Evolutionary conservation across 2,888 invertebrate genomes (phyloP).

Genomic region (Neoaliturus tenellus): DNA sequence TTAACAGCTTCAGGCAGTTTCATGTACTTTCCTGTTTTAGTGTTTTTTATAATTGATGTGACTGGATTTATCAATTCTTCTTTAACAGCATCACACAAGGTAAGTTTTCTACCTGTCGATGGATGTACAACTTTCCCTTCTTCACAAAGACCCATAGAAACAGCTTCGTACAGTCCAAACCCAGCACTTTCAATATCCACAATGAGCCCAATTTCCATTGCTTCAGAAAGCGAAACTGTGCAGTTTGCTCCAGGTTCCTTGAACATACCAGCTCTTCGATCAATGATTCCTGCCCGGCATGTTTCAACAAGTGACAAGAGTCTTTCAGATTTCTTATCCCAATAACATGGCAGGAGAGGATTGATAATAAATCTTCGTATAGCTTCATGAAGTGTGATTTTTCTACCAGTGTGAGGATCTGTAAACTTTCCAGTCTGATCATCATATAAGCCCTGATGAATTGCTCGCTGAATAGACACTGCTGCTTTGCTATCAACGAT

Average conservation of each 20-base stretch:
- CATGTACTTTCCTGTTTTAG: conserved; percentile 82
- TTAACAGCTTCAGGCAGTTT: conserved; percentile 83
- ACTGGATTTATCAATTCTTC: conserved; percentile 87
- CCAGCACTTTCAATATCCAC: conserved; percentile 91
- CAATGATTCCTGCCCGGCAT: conserved; percentile 87
- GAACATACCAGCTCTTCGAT: conserved; percentile 86
- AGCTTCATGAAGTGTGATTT: conserved; percentile 89
- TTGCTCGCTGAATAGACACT: conserved; percentile 87
- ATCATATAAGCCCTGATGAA: conserved; percentile 91
- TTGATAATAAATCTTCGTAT: conserved; percentile 88
- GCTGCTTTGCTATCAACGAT: conserved; percentile 89
- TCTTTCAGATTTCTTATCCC: conserved; percentile 84
- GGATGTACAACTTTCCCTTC: conserved; percentile 84
- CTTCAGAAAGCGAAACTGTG: conserved; percentile 82
- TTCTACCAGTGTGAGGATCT: conserved; percentile 86
- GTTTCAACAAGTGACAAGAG: conserved; percentile 86
- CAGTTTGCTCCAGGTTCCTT: conserved; percentile 82
- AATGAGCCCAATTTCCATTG: conserved; percentile 85
- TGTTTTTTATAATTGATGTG: conserved; percentile 84
- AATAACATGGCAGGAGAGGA: conserved; percentile 87
- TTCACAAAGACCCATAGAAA: conserved; percentile 88
- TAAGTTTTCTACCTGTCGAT: conserved; percentile 83
- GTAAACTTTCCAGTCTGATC: conserved; percentile 87
- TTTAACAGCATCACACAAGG: conserved; percentile 83
- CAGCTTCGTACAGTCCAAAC: conserved; percentile 86